These are phyloP conservation scores for Halictus quadricinctus DNA, from an alignment of 2,888 invertebrate genomes.

Conservation along the genomic window DNA sequence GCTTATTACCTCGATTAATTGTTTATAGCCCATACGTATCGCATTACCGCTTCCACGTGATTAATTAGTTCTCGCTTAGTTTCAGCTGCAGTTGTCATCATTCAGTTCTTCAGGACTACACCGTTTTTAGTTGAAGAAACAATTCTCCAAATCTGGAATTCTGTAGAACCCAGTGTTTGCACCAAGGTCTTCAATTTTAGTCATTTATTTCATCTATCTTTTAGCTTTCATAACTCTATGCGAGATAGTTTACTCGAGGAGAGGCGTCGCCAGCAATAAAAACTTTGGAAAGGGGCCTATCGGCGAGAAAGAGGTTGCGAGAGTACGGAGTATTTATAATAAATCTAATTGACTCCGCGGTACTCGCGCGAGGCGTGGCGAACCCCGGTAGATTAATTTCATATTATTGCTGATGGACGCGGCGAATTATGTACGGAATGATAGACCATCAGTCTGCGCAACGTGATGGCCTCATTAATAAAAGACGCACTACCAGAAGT, in stretches of 20 bases:
- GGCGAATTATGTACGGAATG: background rate
- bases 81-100: background rate
- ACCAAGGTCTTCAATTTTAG: too few species aligned
- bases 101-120: too few species aligned
- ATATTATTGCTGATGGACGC: constrained; percentile 5
- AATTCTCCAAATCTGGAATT: too few species aligned
- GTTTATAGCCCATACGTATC: too few species aligned
- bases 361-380: background rate
- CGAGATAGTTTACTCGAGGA: too few species aligned
- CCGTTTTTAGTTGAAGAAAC: too few species aligned
- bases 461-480: background rate
- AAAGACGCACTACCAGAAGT: constrained; percentile 9
- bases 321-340: background rate
- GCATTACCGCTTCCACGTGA: background rate
- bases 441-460: constrained; percentile 1
- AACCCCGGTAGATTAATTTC: background rate
- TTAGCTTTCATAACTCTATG: too few species aligned
- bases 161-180: too few species aligned
- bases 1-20: background rate
- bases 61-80: background rate
- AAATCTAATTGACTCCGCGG: background rate
- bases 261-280: too few species aligned
- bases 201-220: too few species aligned
- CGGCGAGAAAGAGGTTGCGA: background rate
- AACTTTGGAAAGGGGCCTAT: background rate